Conservation (phyloP, 1,140 invertebrate genomes). For the Drosophila carrolli region DNA sequence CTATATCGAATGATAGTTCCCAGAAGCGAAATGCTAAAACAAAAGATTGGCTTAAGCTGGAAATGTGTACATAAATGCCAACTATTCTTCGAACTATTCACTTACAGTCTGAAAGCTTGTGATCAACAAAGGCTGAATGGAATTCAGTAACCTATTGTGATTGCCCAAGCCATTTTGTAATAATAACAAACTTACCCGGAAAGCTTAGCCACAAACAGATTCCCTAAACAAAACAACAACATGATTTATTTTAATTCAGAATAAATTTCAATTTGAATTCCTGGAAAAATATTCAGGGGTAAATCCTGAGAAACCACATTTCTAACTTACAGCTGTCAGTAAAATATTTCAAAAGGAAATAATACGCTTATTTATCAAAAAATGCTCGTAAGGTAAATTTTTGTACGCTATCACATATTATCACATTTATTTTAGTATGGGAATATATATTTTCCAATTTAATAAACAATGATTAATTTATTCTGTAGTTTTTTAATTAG, state of each 20-base stretch:
- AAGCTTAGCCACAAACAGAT: not conserved
- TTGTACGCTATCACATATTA: too few species aligned
- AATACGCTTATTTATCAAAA: too few species aligned
- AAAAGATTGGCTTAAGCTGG: constrained; percentile 4
- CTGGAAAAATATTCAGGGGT: not conserved
- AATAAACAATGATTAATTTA: too few species aligned
- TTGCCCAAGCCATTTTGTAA: not conserved
- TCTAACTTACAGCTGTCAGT: too few species aligned
- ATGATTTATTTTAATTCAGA: not conserved
- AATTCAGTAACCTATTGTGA: constrained; percentile 5
- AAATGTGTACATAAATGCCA: constrained; percentile 2
- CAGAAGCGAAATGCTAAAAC: constrained; percentile 11
- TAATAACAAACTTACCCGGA: not conserved
- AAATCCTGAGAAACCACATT: not conserved
- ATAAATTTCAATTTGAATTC: not conserved
- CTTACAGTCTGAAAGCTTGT: constrained; percentile 1
- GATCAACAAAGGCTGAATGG: not conserved
- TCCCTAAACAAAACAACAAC: not conserved
- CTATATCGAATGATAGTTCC: constrained; percentile 35
- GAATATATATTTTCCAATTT: too few species aligned
- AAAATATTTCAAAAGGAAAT: too few species aligned
- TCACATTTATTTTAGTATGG: too few species aligned
- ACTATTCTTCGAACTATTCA: constrained; percentile 14
- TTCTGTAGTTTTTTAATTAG: too few species aligned
- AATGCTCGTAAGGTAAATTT: too few species aligned